Evolutionary conservation across 1,140 invertebrate genomes (phyloP), one percentile per base, ranked within the genome.

Genomic region (Scaptodrosophila lebanonensis): DNA sequence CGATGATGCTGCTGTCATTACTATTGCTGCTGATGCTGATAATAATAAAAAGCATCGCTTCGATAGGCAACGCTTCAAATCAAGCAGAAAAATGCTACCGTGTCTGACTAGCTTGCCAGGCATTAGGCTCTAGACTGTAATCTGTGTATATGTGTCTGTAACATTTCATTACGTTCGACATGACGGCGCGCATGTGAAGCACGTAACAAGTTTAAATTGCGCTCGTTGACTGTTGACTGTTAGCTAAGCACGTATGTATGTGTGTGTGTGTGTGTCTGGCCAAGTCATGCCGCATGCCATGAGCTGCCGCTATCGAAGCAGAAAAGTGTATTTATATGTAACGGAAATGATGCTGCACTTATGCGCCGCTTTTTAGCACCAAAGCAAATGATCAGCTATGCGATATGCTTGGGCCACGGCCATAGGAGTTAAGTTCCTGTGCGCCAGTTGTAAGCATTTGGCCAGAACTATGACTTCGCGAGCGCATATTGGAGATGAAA

Each of bases 151-250:
- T 56, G 38, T 59, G 43, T 67, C 47, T 30, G 54, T 32, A 44
- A 75, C 75, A 73, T 82, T 82, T 79, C 65, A 82, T 79, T 79
- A 79, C 68, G 73, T 64, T 59, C 47, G 56, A 72, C 73, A 77
- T 72, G 66, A 67, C 63, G 73, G 44, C 56, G 73, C 67, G 52
- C 45, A 40, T 60, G 69, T 63, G 66, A 50, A 62, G 73, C 75
- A 82, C 75, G 75, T 82, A 82, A 82, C 75, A 82, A 82, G 75
- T 82, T 82, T 82, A 82, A 82, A 82, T 82, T 82, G 75, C 75
- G 75, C 75, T 82, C 75, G 75, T 82, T 82, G 75, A 79, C 72
- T 77, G 73, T 79, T 79, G 73, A 79, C 73, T 79, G 75, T 75
- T 9, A 11, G 3, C 2, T n/a, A n/a, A 4, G 12, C 3, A 8